A percentile compares a stretch with the other conserved stretches of the same genome.
Evolutionary conservation across 2,113 vertebrate genomes (phyloP).

Genomic region (Sylvilagus bachmani): DNA sequence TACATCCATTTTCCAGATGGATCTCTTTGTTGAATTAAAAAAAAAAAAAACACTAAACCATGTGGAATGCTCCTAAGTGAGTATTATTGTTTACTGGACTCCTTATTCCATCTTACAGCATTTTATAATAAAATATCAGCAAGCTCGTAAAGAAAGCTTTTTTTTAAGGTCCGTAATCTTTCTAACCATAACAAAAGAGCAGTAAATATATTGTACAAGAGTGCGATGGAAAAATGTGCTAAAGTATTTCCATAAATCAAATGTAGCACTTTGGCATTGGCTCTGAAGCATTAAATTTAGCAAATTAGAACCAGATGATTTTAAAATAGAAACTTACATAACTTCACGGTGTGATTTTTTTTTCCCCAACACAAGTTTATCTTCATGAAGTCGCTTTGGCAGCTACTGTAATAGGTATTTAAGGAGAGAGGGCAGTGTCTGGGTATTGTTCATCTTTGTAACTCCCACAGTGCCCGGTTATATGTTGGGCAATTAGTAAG

Average conservation of each 20-base stretch:
- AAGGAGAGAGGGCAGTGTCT: neutral
- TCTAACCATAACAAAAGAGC: conserved; percentile 85
- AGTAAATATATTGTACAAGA: conserved; percentile 88
- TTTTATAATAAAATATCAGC: conserved; percentile 85
- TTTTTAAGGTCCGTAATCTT: conserved; percentile 85
- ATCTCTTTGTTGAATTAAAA: conserved; percentile 83
- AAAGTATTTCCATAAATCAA: conserved; percentile 92
- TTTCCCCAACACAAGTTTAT: conserved; percentile 81
- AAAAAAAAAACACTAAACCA: conserved; percentile 75
- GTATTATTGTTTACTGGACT: conserved; percentile 85
- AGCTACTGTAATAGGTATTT: conserved; percentile 82
- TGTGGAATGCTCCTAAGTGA: conserved; percentile 86
- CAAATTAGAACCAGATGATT: conserved; percentile 91
- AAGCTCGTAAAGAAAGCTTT: conserved; percentile 80
- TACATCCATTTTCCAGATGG: conserved; percentile 89
- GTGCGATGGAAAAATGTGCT: conserved; percentile 90
- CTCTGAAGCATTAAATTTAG: conserved; percentile 89
- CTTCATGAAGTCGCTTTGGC: conserved; percentile 84
- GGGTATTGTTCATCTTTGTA: neutral
- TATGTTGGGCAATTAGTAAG: conserved; percentile 28
- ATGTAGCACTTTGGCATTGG: conserved; percentile 87
- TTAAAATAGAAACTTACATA: conserved; percentile 92
- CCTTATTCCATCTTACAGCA: conserved; percentile 82
- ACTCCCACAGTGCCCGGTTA: neutral
- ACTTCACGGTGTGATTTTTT: conserved; percentile 81